phyloP scores from a whole-genome alignment of 2,888 invertebrate genomes.

The Seladonia tumulorum region DNA sequence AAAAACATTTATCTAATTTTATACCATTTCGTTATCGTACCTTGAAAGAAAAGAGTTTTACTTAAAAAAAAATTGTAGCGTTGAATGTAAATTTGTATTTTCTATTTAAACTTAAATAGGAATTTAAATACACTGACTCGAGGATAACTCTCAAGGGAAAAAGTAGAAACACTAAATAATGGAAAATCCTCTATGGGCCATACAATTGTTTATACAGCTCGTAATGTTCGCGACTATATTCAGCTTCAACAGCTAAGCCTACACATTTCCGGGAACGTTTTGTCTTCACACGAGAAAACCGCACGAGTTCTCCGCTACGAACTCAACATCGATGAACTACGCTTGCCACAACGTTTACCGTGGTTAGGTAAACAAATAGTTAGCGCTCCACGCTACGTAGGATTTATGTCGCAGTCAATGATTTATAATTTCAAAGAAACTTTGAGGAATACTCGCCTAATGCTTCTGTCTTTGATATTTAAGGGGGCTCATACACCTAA shows the following conservation, averaged over 20 bases:
- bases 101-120: no score
- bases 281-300: not conserved
- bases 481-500: not conserved
- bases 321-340: not conserved
- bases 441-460: not conserved
- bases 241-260: not conserved
- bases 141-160: not conserved
- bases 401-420: not conserved
- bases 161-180: not conserved
- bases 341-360: slow-evolving; percentile 3
- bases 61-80: no score
- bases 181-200: not conserved
- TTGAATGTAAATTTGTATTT: no score
- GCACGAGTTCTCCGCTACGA: not conserved
- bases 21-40: no score
- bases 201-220: not conserved
- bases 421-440: slow-evolving; percentile 10
- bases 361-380: not conserved
- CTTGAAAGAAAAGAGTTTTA: no score
- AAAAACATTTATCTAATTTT: no score
- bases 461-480: not conserved
- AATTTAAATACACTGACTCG: not conserved
- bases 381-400: slow-evolving; percentile 1
- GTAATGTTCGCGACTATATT: not conserved
- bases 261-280: not conserved